These are phyloP conservation scores for Caenorhabditis remanei DNA, from an alignment of 1,140 invertebrate genomes.

Conservation along the genomic window DNA sequence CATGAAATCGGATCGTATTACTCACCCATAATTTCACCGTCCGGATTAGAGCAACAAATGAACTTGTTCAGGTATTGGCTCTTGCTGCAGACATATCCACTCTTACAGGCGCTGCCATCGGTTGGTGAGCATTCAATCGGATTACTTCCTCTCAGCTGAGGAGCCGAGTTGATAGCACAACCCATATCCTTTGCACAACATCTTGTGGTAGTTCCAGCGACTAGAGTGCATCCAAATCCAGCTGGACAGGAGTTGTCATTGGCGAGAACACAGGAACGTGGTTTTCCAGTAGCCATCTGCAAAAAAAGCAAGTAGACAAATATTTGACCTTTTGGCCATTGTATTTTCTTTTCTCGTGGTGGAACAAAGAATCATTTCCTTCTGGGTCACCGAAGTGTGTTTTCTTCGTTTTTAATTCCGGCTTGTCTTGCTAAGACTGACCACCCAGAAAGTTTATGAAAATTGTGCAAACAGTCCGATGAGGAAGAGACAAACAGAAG, in stretches of 20 bases:
- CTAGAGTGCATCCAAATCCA: slow-evolving; percentile 76
- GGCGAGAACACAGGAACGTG: slow-evolving; percentile 71
- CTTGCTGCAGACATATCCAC: slow-evolving; percentile 64
- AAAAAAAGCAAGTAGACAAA: slow-evolving; percentile 61
- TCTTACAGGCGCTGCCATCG: slow-evolving; percentile 70
- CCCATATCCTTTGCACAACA: slow-evolving; percentile 77
- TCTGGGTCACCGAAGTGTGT: neutral
- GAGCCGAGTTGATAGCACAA: slow-evolving; percentile 77
- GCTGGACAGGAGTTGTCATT: slow-evolving; percentile 70
- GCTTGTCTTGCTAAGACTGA: neutral
- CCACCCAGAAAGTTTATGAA: slow-evolving; percentile 47
- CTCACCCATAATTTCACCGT: slow-evolving; percentile 58
- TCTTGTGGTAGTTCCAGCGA: slow-evolving; percentile 73
- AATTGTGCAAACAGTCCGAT: slow-evolving; percentile 22
- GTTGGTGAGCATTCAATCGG: slow-evolving; percentile 72
- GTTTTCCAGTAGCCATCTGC: slow-evolving; percentile 71
- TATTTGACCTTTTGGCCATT: slow-evolving; percentile 22
- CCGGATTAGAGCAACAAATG: slow-evolving; percentile 67
- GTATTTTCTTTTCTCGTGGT: slow-evolving; percentile 46
- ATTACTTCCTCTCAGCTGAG: slow-evolving; percentile 74
- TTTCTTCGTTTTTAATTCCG: slow-evolving; percentile 51
- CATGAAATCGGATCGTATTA: slow-evolving; percentile 33
- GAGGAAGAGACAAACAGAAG: slow-evolving; percentile 10
- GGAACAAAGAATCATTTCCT: slow-evolving; percentile 45
- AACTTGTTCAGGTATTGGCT: slow-evolving; percentile 58